Evolutionary conservation across 2,797 vertebrate genomes (phyloP).

Genomic region (Anguilla anguilla): DNA sequence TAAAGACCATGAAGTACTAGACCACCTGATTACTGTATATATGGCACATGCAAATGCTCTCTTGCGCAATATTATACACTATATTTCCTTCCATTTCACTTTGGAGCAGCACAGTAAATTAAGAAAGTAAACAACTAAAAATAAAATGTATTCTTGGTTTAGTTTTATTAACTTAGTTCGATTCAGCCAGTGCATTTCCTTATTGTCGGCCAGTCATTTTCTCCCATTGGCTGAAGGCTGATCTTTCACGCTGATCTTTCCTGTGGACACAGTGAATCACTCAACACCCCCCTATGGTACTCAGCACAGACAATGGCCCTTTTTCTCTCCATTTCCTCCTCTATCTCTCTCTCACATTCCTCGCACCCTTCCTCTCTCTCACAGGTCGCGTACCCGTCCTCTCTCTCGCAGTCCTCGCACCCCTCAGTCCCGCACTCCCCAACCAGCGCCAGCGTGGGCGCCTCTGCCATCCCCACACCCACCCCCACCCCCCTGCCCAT

Average conservation of each 20-base stretch:
- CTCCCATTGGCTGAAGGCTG: background rate
- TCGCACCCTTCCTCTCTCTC: slow-evolving; percentile 60
- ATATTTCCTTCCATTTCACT: too few relatives aligned
- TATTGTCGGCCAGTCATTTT: background rate
- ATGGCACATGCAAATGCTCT: background rate
- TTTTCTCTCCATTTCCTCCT: slow-evolving; percentile 58
- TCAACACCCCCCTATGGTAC: background rate
- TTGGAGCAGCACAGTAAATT: background rate
- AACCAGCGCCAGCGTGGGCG: slow-evolving; percentile 71
- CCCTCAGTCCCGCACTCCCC: slow-evolving; percentile 70
- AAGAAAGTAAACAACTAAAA: too few relatives aligned
- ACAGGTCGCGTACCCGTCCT: background rate
- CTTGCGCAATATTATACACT: too few relatives aligned
- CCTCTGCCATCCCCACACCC: slow-evolving; percentile 44
- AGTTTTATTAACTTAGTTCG: background rate
- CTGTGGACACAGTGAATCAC: background rate
- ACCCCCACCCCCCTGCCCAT: slow-evolving; percentile 57
- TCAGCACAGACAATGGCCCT: slow-evolving; percentile 70
- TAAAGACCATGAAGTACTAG: too few relatives aligned
- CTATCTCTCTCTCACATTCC: slow-evolving; percentile 77
- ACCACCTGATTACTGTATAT: background rate
- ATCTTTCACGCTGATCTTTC: slow-evolving; percentile 25
- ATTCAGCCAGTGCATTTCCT: background rate
- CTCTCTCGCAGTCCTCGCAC: slow-evolving; percentile 64
- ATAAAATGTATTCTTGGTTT: background rate